Evolutionary conservation across 2,113 vertebrate species (phyloP).

Genomic region (Spheniscus mendiculus): DNA sequence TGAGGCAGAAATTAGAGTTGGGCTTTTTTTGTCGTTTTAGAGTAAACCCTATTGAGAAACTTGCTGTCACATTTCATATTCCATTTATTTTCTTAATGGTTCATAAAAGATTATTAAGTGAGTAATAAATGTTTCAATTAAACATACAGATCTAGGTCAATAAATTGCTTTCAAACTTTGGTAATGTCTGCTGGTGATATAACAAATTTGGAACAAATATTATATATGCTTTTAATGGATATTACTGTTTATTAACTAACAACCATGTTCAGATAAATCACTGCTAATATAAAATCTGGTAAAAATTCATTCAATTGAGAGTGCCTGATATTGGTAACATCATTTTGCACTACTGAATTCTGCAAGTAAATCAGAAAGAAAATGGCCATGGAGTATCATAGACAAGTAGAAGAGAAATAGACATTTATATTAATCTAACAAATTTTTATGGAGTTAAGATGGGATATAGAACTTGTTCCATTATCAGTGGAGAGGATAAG

Average conservation of each 20-base stretch:
- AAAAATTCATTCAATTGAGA: not conserved
- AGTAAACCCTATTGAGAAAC: constrained; percentile 4
- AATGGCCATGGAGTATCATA: not conserved
- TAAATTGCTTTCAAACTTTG: constrained; percentile 1
- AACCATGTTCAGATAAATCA: not conserved
- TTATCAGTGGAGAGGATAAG: constrained; percentile 10
- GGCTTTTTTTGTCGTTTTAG: not conserved
- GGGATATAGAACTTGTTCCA: not conserved
- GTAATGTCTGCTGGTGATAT: not conserved
- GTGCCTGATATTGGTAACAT: not conserved
- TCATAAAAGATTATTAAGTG: constrained; percentile 20
- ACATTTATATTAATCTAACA: constrained; percentile 36
- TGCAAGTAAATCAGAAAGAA: constrained; percentile 2
- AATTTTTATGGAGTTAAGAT: constrained; percentile 1
- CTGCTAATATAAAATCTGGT: not conserved
- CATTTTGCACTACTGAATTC: not conserved
- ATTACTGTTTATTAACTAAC: not conserved
- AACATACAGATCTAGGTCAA: constrained; percentile 36
- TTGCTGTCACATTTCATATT: constrained; percentile 19
- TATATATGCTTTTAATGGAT: not conserved
- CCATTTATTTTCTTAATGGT: constrained; percentile 31
- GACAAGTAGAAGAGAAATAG: not conserved
- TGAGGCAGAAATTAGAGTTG: constrained; percentile 25
- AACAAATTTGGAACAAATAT: not conserved
- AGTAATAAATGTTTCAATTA: constrained; percentile 53